Conservation (phyloP, 2,888 invertebrate genomes). For the Dorcus hopei region DNA sequence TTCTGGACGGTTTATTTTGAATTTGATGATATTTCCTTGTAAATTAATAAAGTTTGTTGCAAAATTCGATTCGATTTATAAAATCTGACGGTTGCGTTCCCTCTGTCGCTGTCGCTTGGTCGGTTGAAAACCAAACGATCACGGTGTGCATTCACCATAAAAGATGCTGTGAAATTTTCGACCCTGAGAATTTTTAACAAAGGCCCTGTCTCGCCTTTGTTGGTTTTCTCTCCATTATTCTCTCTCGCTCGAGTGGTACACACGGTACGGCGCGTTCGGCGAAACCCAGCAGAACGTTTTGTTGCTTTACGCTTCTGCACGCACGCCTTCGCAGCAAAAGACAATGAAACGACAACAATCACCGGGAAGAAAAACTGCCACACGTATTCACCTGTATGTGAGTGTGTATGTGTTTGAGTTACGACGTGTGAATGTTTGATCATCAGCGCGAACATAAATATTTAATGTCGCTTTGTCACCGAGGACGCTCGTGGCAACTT, state of each 20-base stretch:
- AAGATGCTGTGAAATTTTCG: constrained; percentile 22
- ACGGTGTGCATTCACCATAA: constrained; percentile 19
- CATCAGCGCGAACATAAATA: background rate
- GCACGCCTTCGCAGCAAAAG: no score
- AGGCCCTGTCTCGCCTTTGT: constrained; percentile 22
- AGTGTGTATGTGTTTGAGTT: background rate
- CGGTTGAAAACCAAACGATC: background rate
- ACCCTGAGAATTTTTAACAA: constrained; percentile 27
- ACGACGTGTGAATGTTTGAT: constrained; percentile 1
- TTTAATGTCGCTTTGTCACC: background rate
- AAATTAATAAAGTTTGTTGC: no score
- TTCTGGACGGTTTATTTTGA: no score
- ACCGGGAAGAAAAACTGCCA: no score
- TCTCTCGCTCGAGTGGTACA: constrained; percentile 1
- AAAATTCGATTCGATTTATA: no score
- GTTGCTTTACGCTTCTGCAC: no score
- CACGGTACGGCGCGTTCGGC: background rate
- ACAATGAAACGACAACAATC: no score
- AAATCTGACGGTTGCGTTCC: no score
- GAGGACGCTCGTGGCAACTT: background rate
- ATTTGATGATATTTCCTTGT: no score
- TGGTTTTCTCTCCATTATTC: constrained; percentile 7
- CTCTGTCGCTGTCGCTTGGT: no score
- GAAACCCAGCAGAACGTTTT: no score
- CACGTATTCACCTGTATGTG: no score